Conservation (phyloP, 2,888 invertebrate species). For the Abscondita cerata region DNA sequence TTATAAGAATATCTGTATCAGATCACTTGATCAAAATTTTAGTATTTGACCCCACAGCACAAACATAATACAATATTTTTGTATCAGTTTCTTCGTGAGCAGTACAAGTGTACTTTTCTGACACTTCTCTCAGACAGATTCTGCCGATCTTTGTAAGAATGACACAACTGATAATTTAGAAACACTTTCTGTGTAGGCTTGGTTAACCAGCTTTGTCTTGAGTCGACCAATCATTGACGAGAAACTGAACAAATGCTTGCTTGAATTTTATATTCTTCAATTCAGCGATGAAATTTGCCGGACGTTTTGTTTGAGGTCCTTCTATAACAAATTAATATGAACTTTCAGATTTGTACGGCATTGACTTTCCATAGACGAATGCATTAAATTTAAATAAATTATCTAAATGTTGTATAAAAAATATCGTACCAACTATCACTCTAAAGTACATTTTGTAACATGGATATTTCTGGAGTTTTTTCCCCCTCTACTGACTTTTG, state of each 20-base stretch:
- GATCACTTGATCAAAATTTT: slow-evolving; percentile 3
- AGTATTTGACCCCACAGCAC: background rate
- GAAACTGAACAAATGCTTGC: slow-evolving; percentile 2
- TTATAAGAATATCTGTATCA: slow-evolving; percentile 1
- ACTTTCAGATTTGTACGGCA: too few relatives aligned
- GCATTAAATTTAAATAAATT: too few relatives aligned
- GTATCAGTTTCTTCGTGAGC: slow-evolving; percentile 18
- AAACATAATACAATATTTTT: slow-evolving; percentile 4
- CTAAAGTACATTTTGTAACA: too few relatives aligned
- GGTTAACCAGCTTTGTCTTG: slow-evolving; percentile 3
- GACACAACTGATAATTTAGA: slow-evolving; percentile 2
- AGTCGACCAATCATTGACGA: background rate
- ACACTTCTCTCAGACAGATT: slow-evolving; percentile 2
- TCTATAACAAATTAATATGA: slow-evolving; percentile 9
- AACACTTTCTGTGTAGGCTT: slow-evolving; percentile 3
- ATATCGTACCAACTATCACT: too few relatives aligned
- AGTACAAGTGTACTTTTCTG: slow-evolving; percentile 2
- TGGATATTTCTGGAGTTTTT: too few relatives aligned
- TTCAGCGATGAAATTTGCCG: slow-evolving; percentile 1
- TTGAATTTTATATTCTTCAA: slow-evolving; percentile 5
- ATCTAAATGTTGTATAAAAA: too few relatives aligned
- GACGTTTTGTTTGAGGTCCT: slow-evolving; percentile 1
- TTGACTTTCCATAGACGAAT: too few relatives aligned
- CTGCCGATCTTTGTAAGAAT: background rate
- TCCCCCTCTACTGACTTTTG: too few relatives aligned